These are phyloP conservation scores for Hemiscyllium ocellatum DNA, from an alignment of 2,113 vertebrate species.

Conservation along the genomic window DNA sequence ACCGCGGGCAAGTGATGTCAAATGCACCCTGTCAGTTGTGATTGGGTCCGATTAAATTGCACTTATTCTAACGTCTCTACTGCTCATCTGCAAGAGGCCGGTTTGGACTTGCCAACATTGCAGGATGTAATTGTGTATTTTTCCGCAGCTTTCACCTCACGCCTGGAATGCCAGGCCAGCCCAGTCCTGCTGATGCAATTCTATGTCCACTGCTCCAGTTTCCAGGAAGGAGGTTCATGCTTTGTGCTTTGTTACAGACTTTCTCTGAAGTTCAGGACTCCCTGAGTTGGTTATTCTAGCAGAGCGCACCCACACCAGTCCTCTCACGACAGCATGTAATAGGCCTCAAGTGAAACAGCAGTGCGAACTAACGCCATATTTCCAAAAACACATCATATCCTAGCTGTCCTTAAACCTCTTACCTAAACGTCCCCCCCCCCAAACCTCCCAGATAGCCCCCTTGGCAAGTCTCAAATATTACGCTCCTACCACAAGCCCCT, in stretches of 20 bases:
- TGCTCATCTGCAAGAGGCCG: too few species aligned
- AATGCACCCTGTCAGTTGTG: neutral
- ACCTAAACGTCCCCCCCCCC: too few species aligned
- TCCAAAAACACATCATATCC: neutral
- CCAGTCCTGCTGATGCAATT: neutral
- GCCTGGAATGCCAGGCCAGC: neutral
- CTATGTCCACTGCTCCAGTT: neutral
- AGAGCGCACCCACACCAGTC: neutral
- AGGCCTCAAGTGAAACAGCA: neutral
- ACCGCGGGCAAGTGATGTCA: neutral
- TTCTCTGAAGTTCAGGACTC: neutral
- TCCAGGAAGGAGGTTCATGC: neutral
- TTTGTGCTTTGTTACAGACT: neutral
- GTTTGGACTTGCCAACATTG: neutral
- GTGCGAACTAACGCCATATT: neutral
- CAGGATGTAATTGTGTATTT: neutral
- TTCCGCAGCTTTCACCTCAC: neutral
- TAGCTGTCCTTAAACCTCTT: neutral
- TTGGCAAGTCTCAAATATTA: neutral
- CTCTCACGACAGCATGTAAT: neutral
- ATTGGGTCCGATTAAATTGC: neutral
- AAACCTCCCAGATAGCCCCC: neutral
- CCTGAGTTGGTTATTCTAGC: neutral
- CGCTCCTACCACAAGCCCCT: neutral
- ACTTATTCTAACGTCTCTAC: neutral